These are phyloP conservation scores for Puffinus mauretanicus DNA, from an alignment of 2,113 vertebrate genomes.

Conservation along the genomic window DNA sequence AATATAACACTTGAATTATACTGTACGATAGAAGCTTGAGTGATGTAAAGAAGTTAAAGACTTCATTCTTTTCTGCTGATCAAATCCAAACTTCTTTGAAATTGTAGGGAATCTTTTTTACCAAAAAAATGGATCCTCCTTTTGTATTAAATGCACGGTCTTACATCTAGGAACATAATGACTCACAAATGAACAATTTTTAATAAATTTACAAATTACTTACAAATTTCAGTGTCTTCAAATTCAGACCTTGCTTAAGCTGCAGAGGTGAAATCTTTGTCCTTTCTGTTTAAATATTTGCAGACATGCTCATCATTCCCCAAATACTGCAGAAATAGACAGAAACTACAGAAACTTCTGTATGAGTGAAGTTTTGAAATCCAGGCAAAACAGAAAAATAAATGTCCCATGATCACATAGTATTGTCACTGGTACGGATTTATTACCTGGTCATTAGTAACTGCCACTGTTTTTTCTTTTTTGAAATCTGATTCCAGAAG, in stretches of 20 bases:
- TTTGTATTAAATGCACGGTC: neutral
- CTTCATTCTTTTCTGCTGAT: neutral
- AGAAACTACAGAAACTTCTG: neutral
- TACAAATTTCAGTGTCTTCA: neutral
- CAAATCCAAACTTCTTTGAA: neutral
- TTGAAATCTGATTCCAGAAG: neutral
- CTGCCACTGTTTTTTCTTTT: neutral
- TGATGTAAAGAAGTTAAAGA: neutral
- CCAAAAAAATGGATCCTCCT: accelerated
- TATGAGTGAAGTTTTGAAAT: neutral
- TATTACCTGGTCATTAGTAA: neutral
- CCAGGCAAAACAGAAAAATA: neutral
- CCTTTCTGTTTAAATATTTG: neutral
- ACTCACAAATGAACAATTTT: neutral
- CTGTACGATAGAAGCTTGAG: neutral
- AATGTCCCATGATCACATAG: accelerated
- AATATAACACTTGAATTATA: neutral
- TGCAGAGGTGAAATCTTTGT: neutral
- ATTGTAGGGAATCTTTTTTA: neutral
- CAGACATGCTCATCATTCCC: neutral
- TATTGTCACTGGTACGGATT: neutral
- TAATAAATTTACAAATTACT: neutral
- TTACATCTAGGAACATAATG: neutral
- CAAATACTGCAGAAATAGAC: neutral
- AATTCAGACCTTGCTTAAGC: neutral